Evolutionary conservation across 2,888 invertebrate species (phyloP), one percentile per base, ranked within the genome.

Genomic region (Oscheius sp.): DNA sequence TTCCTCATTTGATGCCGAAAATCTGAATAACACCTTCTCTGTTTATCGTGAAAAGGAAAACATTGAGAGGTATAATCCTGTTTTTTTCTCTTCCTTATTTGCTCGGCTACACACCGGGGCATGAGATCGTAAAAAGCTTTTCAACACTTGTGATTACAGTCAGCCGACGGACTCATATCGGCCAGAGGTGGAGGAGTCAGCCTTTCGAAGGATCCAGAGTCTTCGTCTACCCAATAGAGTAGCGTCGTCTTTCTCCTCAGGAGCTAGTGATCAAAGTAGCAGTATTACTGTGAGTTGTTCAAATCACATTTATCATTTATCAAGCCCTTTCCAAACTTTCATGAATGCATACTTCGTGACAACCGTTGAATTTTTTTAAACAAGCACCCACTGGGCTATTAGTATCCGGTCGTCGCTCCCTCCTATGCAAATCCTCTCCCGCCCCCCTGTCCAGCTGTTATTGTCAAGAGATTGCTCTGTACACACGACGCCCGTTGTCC

Each of bases 391-490:
- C n/a, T n/a, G n/a, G n/a, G n/a, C n/a, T n/a, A n/a, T n/a, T n/a
- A n/a, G n/a, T n/a, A n/a, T n/a, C n/a, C n/a, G n/a, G n/a, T n/a
- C n/a, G 20, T 20, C 41, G 20, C 50, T 28, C 50, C 47, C 50
- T 50, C 9, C 50, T 50, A 50, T 50, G 50, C 50, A 50, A 50
- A 50, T 50, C 26, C 26, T n/a, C 12, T 6, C 12, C 14, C 51
- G 28, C 24, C 32, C 32, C 32, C 36, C 6, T 45, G 45, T 45
- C 45, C 57, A 41, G 24, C 57, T 57, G 57, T 57, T 57, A 57
- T 38, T 57, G 57, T 57, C 57, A n/a, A n/a, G 30, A 59, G 59
- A 44, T 59, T 59, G 59, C 59, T 24, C 41, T 59, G 59, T 44
- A 59, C 59, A 59, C 41, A 59, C 44, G 26, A 44, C 59, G 17